Conservation (phyloP, 2,797 vertebrate species). For the Enteromius mattozi region DNA sequence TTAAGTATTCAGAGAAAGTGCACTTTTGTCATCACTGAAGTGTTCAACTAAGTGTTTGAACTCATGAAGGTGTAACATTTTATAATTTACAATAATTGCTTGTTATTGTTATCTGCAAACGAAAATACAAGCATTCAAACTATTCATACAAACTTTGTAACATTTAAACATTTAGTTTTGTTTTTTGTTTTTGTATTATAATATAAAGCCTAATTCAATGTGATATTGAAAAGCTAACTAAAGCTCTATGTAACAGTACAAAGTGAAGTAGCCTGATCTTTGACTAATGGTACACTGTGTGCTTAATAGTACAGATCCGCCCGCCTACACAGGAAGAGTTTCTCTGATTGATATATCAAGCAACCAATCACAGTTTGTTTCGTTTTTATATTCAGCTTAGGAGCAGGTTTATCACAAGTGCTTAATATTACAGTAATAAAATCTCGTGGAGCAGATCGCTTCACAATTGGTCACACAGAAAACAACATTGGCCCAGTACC, state of each 20-base stretch:
- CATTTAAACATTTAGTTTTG: background rate
- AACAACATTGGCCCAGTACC: background rate
- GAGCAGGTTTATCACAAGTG: background rate
- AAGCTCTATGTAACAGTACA: background rate
- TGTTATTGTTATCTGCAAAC: background rate
- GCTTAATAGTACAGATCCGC: background rate
- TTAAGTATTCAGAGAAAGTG: background rate
- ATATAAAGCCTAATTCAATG: background rate
- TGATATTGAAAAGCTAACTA: background rate
- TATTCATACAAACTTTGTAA: background rate
- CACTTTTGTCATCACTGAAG: background rate
- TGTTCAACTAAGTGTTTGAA: background rate
- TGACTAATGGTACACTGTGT: background rate
- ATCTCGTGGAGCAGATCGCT: background rate
- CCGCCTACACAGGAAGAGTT: background rate
- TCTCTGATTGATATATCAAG: background rate
- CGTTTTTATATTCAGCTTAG: background rate
- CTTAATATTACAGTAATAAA: background rate
- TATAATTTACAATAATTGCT: no score
- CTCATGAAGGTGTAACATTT: background rate
- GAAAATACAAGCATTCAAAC: background rate
- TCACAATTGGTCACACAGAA: background rate
- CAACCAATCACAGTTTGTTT: background rate
- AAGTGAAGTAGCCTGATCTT: background rate
- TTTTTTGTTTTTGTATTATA: background rate